Base-by-base conservation (phyloP, 2,888 invertebrate genomes). In the Apotomis betuletana region DNA sequence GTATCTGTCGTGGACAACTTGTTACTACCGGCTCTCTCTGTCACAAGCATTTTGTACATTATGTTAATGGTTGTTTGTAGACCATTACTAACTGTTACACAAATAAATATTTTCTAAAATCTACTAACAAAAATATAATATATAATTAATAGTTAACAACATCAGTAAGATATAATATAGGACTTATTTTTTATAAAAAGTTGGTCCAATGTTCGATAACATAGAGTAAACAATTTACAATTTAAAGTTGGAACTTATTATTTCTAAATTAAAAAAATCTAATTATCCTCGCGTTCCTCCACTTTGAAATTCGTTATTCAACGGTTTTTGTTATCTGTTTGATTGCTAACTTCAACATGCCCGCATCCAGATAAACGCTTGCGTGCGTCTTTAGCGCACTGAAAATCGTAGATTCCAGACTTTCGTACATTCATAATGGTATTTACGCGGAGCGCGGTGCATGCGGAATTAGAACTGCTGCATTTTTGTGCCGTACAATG, bases 401-500 rank as follows among this genome's bases (percentile, higher is more conserved):
- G 9, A 15, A 46, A 61, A 62, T 67, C 44, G 52, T 77, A 80
- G 82, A 77, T 80, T 77, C 80, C 72, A 78, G 81, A 81, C 73
- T 77, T 76, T 80, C 77, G 77, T 82, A 83, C 83, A 81, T 83
- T 81, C 83, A 84, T 88, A 90, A 90, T 87, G 79, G 82, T 81
- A 87, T 89, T 87, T 88, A 86, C 76, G 75, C 82, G 83, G 77
- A 84, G 83, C 81, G 79, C 81, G 77, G 85, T 83, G 87, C 87
- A 90, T 90, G 83, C 83, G 81, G 88, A 91, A 90, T 91, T 90
- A 89, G 89, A 83, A 85, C 83, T 85, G 85, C 84, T 86, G 87
- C 85, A 87, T 90, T 91, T 91, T 91, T 90, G 87, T 90, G 82
- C 76, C 83, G 84, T 85, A 91, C 90, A 90, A 90, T 91, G 89